Base-by-base conservation (phyloP, 2,113 vertebrate species). In the Macheiramphus alcinus region DNA sequence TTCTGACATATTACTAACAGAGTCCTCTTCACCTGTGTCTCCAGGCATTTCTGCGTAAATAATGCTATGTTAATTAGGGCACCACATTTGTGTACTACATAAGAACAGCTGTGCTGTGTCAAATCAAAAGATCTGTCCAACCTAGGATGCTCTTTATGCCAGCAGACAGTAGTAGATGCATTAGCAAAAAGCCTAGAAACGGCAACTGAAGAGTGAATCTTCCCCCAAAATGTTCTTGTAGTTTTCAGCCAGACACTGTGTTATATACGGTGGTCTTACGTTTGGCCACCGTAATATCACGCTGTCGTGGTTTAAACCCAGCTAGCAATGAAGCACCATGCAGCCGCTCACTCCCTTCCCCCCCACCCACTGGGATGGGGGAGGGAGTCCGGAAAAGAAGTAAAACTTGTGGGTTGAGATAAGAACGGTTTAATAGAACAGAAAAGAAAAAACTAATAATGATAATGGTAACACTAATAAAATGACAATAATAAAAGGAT, bases 1-100 rank as follows among this genome's bases (percentile, higher is more conserved):
- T 98, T 97, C 96, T 78, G 97, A 96, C 17, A 80, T 71, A 72
- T 76, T 95, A 72, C 93, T 97, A 70, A 93, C 31, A 67, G 95
- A 95, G 29, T 97, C 96, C 52, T 97, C 97, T 96, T 98, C 92
- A 85, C 78, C 93, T 74, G 72, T 78, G 73, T 97, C 96, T 96
- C 63, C 92, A 95, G 92, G 94, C 81, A 85, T 94, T 79, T 93
- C 97, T 98, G 92, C 48, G 14, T 96, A 91, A 97, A 97, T 78
- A 96, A 94, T 53, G 65, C 79, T 86, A 10, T 88, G 74, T 76
- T 74, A 95, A 83, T 93, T 50, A 90, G 47, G 61, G 70, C 20
- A 90, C 16, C 0, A 0, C 40, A 70, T 68, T 82, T 72, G 29
- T 75, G 36, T 82, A 47, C 32, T 79, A 74, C 25, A 19, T 63